Percentiles rank a stretch among this genome's conserved stretches.
Evolutionary conservation across 2,888 invertebrate genomes (phyloP).

Genomic region (Litoditis marina): DNA sequence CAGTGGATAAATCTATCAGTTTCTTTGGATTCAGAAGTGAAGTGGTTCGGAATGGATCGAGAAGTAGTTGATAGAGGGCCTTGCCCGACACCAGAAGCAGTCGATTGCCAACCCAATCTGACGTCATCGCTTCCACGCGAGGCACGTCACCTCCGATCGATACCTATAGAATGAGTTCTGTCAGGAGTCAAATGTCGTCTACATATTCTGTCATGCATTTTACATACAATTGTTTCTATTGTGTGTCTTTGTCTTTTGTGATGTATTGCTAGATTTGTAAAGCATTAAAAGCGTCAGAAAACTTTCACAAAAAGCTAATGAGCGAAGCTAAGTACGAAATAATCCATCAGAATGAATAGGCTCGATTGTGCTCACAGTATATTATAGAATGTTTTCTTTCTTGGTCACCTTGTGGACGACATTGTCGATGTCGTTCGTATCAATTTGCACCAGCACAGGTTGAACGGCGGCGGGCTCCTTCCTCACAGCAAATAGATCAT

Average conservation of each 20-base stretch:
- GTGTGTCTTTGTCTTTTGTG: no score
- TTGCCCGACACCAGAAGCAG: conserved; percentile 49
- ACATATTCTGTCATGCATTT: no score
- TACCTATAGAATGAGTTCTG: conserved; percentile 25
- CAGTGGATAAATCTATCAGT: conserved; percentile 48
- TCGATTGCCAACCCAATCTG: conserved; percentile 60
- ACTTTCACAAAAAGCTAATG: no score
- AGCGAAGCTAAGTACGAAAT: no score
- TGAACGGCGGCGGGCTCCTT: conserved; percentile 55
- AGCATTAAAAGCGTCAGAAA: no score
- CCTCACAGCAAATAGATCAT: conserved; percentile 55
- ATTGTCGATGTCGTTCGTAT: conserved; percentile 48
- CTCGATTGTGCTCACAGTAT: neutral
- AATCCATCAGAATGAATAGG: neutral
- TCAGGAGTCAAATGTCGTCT: no score
- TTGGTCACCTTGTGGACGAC: conserved; percentile 46
- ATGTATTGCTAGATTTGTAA: no score
- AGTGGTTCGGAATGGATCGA: conserved; percentile 54
- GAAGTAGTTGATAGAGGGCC: conserved; percentile 40
- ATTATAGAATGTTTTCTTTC: neutral
- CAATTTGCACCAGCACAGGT: conserved; percentile 54
- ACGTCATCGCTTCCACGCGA: conserved; percentile 57
- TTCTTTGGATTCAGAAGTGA: conserved; percentile 50
- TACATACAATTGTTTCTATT: no score
- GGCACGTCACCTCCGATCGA: conserved; percentile 50